phyloP scores from a whole-genome alignment of 2,797 vertebrate genomes.

The Poeciliopsis presidionis region DNA sequence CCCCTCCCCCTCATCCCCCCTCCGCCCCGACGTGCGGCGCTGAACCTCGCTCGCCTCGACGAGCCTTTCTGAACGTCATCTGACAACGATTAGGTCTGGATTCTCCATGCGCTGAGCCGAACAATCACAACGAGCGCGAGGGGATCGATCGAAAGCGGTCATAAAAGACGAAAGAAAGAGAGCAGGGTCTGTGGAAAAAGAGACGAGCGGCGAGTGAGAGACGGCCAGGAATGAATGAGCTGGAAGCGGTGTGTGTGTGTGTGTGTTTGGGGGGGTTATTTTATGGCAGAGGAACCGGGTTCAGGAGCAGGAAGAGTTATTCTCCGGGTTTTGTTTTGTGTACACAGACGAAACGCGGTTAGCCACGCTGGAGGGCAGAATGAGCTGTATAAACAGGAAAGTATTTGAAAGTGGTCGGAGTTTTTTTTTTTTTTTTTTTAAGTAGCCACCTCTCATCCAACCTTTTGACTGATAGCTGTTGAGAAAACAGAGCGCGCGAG shows the following conservation, averaged over 20 bases:
- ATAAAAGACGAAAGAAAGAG: slow-evolving; percentile 24
- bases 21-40: slow-evolving; percentile 1
- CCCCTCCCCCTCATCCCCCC: not conserved
- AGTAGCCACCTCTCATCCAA: slow-evolving; percentile 20
- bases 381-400: slow-evolving; percentile 36
- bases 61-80: slow-evolving; percentile 66
- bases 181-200: slow-evolving; percentile 59
- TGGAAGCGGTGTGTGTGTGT: slow-evolving; percentile 15
- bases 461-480: slow-evolving; percentile 5
- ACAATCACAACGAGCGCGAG: slow-evolving; percentile 21
- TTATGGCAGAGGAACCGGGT: slow-evolving; percentile 44
- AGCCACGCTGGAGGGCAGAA: slow-evolving; percentile 41
- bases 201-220: slow-evolving; percentile 16
- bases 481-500: slow-evolving; percentile 13
- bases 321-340: slow-evolving; percentile 45
- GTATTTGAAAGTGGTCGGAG: slow-evolving; percentile 23
- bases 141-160: slow-evolving; percentile 34
- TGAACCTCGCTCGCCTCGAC: slow-evolving; percentile 56
- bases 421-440: slow-evolving; percentile 9
- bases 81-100: slow-evolving; percentile 76
- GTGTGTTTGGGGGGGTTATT: slow-evolving; percentile 10
- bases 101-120: slow-evolving; percentile 47
- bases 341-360: slow-evolving; percentile 37
- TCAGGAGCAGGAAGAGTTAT: slow-evolving; percentile 33
- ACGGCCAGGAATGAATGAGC: slow-evolving; percentile 67